Base-by-base conservation (phyloP, 2,797 vertebrate species). In the Artibeus lituratus region DNA sequence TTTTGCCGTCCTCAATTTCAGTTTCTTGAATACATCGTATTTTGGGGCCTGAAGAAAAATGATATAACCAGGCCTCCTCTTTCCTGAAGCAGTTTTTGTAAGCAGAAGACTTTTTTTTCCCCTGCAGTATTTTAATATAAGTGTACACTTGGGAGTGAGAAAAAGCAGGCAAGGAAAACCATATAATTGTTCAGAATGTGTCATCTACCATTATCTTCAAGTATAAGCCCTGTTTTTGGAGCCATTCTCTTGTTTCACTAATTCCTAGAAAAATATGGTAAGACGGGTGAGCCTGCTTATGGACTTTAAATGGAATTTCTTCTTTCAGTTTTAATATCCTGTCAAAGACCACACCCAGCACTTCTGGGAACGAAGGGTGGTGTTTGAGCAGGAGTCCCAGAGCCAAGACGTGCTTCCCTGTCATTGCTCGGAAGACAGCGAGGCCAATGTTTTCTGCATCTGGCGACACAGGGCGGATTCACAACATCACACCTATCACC, bases 171-270 rank as follows among this genome's bases (percentile, higher is more conserved):
- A 59, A 57, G 3, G 49, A 26, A 87, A 67, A 65, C 32, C 49
- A n/a, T 59, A 7, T 8, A 81, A 76, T 89, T 92, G 67, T 82
- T 94, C 5, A 44, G 35, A 85, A 83, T 42, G 49, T 92, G n/a
- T 53, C 85, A 87, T 24, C 12, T 72, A 22, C 80, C 35, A 90
- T 95, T 95, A 77, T 97, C 92, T 89, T 94, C 62, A 93, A 70
- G 87, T 37, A 22, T 4, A 84, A n/a, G 8, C 29, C 11, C 74
- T 87, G 57, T 87, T 72, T 67, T 90, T 92, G 57, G 65, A 90
- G 22, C 65, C 35, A 76, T 86, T 94, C 44, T 96, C 26, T 93
- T 92, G 5, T 87, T 87, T 78, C 37, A 84, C 37, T 42, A 51
- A 69, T 92, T 92, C 14, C 44, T 92, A 95, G 76, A 94, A 87